Evolutionary conservation across 2,797 vertebrate genomes (phyloP).

Genomic region (Smutsia gigantea): DNA sequence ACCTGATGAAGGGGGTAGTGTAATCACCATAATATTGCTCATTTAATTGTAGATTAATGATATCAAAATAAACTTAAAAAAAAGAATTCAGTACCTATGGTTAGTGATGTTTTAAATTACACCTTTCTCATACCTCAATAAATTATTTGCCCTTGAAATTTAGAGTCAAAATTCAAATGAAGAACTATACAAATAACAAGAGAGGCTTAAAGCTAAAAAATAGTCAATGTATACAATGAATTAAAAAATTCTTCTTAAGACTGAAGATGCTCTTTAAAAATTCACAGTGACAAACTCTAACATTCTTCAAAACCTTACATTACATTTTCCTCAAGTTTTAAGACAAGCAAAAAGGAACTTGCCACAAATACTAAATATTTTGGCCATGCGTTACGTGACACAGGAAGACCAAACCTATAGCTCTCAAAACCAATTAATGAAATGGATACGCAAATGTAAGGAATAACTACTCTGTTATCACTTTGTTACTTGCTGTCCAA

Average conservation of each 20-base stretch:
- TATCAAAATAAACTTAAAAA: no score
- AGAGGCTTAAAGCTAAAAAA: not conserved
- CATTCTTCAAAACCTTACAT: not conserved
- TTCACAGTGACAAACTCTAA: not conserved
- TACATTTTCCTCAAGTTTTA: not conserved
- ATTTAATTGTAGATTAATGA: no score
- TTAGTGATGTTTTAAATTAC: not conserved
- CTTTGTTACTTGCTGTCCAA: not conserved
- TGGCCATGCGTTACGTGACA: not conserved
- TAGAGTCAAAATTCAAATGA: not conserved
- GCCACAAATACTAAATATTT: not conserved
- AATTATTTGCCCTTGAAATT: not conserved
- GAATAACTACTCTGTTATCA: not conserved
- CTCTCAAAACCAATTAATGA: no score
- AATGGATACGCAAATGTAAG: no score
- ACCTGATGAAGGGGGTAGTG: no score
- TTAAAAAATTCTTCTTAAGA: not conserved
- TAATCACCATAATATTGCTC: no score
- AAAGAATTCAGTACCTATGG: not conserved
- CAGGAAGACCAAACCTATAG: not conserved
- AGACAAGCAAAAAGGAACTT: not conserved
- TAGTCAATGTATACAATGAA: not conserved
- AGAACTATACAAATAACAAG: not conserved
- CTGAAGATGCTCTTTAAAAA: not conserved
- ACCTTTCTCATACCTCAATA: not conserved